phyloP scores from a whole-genome alignment of 2,888 invertebrate genomes.

The Invenusta paracnida region DNA sequence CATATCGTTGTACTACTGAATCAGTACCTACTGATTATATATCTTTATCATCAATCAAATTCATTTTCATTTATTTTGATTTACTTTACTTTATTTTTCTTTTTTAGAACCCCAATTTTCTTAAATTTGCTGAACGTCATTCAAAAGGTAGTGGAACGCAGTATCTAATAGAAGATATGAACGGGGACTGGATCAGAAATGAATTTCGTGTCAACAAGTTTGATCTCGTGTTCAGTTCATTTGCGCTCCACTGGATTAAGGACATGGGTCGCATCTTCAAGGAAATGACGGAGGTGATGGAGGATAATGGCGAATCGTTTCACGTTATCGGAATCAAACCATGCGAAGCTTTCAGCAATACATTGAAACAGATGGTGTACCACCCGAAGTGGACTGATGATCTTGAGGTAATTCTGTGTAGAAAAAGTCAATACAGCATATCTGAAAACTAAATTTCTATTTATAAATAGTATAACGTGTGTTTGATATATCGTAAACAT shows the following conservation, averaged over 20 bases:
- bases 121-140: background rate
- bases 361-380: background rate
- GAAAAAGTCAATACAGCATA: too few species aligned
- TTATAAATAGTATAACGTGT: too few species aligned
- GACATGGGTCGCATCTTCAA: background rate
- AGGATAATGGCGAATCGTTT: background rate
- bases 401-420: background rate
- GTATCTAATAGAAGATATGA: background rate
- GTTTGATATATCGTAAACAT: too few species aligned
- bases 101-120: background rate
- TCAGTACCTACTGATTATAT: too few species aligned
- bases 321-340: slow-evolving; percentile 14
- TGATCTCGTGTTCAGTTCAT: background rate
- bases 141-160: background rate
- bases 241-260: background rate
- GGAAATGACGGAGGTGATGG: background rate
- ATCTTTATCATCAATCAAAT: too few species aligned
- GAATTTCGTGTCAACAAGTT: background rate
- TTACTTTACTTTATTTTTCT: too few species aligned
- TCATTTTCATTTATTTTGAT: too few species aligned
- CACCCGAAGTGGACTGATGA: background rate
- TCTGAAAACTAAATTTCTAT: too few species aligned
- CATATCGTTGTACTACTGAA: too few species aligned
- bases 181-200: background rate
- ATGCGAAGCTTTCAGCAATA: background rate